phyloP scores from a whole-genome alignment of 2,113 vertebrate species.

The Dasypus novemcinctus region DNA sequence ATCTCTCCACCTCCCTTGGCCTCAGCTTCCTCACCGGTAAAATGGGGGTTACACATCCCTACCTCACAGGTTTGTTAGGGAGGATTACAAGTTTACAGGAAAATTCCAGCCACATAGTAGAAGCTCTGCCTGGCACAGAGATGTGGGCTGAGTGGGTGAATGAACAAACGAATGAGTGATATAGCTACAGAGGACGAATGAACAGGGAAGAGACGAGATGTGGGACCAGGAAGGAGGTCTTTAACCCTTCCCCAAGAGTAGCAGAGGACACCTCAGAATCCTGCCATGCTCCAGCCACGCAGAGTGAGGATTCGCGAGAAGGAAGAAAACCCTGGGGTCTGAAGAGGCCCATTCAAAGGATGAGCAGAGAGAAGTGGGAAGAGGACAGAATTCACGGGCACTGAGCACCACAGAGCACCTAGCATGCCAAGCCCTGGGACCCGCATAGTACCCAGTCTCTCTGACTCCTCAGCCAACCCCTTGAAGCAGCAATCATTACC shows the following conservation, averaged over 20 bases:
- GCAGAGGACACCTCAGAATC: neutral
- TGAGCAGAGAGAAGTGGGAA: neutral
- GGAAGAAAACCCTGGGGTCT: neutral
- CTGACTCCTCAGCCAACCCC: neutral
- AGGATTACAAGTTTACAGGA: neutral
- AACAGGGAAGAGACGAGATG: neutral
- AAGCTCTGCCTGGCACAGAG: neutral
- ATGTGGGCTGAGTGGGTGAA: neutral
- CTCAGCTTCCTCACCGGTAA: neutral
- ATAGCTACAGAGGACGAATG: neutral
- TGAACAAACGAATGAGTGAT: neutral
- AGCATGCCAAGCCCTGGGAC: neutral
- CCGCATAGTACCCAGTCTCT: neutral
- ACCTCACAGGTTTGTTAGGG: neutral
- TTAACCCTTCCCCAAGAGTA: neutral
- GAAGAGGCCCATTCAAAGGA: neutral
- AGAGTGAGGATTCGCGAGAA: neutral
- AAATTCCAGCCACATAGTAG: neutral
- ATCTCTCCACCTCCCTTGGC: neutral
- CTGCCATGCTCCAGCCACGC: neutral
- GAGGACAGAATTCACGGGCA: neutral
- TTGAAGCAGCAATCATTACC: neutral
- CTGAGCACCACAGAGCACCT: neutral
- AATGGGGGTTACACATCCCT: neutral
- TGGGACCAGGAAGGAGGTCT: neutral